A percentile compares a stretch with the other conserved stretches of the same genome.
These are phyloP conservation scores for Sinotaia quadrata DNA, from an alignment of 2,888 invertebrate species.

Conservation along the genomic window DNA sequence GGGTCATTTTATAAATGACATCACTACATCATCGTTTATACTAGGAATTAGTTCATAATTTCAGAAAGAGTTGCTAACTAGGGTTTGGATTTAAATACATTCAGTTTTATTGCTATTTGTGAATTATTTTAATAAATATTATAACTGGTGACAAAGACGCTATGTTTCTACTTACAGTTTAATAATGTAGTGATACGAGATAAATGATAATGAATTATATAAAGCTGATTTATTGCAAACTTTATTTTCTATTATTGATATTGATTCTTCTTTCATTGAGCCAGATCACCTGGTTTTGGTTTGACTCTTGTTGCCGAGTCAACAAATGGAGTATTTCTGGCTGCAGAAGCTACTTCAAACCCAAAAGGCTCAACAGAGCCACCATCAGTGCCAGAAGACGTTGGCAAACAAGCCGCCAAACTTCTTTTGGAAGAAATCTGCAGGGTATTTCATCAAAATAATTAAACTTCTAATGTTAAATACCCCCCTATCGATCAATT, in stretches of 20 bases:
- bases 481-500: no score
- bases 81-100: no score
- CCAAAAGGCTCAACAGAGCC: conserved; percentile 75
- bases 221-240: background rate
- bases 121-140: background rate
- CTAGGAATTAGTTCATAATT: no score
- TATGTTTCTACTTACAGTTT: background rate
- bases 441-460: conserved; percentile 69
- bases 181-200: background rate
- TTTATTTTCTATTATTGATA: no score
- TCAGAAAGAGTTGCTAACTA: no score
- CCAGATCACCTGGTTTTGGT: conserved; percentile 82
- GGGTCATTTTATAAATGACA: no score
- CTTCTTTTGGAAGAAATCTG: conserved; percentile 90
- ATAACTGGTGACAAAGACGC: background rate
- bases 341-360: conserved; percentile 73
- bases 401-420: conserved; percentile 87
- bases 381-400: conserved; percentile 87
- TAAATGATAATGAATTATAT: background rate
- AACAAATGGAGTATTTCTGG: conserved; percentile 79
- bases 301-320: conserved; percentile 93
- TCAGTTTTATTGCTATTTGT: no score
- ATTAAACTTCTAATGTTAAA: no score
- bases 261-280: background rate
- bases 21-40: no score